phyloP scores from a whole-genome alignment of 2,888 invertebrate genomes.

The Drosophila ezoana region DNA sequence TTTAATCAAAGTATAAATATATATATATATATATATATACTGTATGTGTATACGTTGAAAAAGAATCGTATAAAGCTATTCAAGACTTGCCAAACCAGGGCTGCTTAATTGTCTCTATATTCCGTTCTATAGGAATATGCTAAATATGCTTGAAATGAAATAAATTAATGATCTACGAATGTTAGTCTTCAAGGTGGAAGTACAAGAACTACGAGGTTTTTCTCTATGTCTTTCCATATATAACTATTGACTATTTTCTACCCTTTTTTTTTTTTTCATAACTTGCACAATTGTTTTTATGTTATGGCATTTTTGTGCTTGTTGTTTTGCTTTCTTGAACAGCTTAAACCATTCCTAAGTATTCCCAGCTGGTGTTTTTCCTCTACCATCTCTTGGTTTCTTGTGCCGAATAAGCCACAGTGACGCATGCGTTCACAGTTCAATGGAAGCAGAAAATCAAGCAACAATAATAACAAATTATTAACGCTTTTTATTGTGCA shows the following conservation, averaged over 20 bases:
- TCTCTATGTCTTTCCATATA: too few species aligned
- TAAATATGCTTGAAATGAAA: slow-evolving; percentile 1
- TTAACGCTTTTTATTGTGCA: slow-evolving; percentile 56
- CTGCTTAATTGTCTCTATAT: slow-evolving; percentile 1
- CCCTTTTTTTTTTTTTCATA: background rate
- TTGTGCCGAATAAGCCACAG: slow-evolving; percentile 17
- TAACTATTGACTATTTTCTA: too few species aligned
- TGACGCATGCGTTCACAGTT: slow-evolving; percentile 65
- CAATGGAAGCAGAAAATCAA: slow-evolving; percentile 54
- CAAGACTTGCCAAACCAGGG: slow-evolving; percentile 16
- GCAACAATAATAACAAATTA: slow-evolving; percentile 52
- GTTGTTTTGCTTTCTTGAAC: background rate
- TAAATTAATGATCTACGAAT: background rate
- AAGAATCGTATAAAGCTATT: slow-evolving; percentile 25
- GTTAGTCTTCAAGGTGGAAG: slow-evolving; percentile 5
- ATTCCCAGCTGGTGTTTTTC: slow-evolving; percentile 17
- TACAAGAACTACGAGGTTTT: background rate
- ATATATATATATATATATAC: slow-evolving; percentile 14
- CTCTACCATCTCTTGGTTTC: slow-evolving; percentile 17
- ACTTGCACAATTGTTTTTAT: background rate
- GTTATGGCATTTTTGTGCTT: slow-evolving; percentile 6
- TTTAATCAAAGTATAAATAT: slow-evolving; percentile 50
- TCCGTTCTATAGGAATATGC: slow-evolving; percentile 13
- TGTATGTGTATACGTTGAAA: slow-evolving; percentile 1
- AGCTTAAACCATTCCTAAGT: slow-evolving; percentile 4